Conservation (phyloP, 2,888 invertebrate genomes). For the Melanostoma mellinum region DNA sequence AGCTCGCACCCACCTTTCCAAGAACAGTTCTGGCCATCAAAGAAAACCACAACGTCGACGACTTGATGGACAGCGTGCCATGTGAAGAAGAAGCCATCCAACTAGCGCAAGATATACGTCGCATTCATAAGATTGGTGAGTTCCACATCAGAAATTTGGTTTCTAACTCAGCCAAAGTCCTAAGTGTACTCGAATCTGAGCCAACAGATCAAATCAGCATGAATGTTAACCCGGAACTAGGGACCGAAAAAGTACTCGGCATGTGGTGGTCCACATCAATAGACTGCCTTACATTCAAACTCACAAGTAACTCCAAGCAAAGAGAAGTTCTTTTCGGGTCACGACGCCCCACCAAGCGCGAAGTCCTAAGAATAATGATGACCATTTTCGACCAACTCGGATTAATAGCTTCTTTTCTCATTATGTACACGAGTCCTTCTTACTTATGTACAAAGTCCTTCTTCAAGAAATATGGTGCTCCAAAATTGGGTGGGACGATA, state of each 20-base stretch:
- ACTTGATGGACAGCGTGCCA: conserved; percentile 35
- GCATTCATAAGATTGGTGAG: conserved; percentile 35
- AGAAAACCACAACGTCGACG: conserved; percentile 75
- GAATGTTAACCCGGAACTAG: background rate
- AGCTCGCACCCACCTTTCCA: conserved; percentile 1
- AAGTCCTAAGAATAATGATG: conserved; percentile 57
- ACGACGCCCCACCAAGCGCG: conserved; percentile 51
- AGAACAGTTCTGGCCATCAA: conserved; percentile 37
- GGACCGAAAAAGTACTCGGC: conserved; percentile 5
- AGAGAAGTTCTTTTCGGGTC: conserved; percentile 30
- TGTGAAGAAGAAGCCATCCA: too few relatives aligned
- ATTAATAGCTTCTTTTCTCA: conserved; percentile 30
- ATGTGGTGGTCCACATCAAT: conserved; percentile 30
- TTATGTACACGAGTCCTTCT: too few relatives aligned
- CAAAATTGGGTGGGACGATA: conserved; percentile 5
- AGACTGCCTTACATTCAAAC: conserved; percentile 39
- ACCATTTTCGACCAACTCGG: conserved; percentile 62
- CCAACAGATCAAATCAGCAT: conserved; percentile 8
- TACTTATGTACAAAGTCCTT: too few relatives aligned
- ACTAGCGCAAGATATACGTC: conserved; percentile 55
- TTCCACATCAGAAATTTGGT: too few relatives aligned
- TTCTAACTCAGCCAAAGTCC: background rate
- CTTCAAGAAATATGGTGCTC: conserved; percentile 63
- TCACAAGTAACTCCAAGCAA: background rate
- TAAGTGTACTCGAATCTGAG: background rate